phyloP scores from a whole-genome alignment of 2,888 invertebrate genomes.

The Beris morrisii region DNA sequence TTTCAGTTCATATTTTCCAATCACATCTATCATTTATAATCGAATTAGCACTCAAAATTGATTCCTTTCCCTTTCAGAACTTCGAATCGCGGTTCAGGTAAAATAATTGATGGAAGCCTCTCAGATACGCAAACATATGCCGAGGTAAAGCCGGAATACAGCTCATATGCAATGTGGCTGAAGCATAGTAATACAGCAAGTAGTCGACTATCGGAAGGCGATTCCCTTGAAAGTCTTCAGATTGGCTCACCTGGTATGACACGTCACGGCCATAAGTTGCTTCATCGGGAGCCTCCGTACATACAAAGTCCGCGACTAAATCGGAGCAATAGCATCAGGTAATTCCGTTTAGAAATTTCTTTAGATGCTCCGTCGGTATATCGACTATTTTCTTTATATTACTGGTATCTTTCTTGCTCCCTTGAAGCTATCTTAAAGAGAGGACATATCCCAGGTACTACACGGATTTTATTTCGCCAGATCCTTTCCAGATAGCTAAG shows the following conservation, averaged over 20 bases:
- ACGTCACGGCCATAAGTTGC: conserved; percentile 56
- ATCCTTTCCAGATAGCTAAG: conserved; percentile 2
- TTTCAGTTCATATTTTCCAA: no score
- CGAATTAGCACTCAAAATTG: conserved; percentile 4
- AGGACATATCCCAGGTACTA: conserved; percentile 30
- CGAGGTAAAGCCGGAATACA: conserved; percentile 74
- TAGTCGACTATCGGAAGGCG: conserved; percentile 83
- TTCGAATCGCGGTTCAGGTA: conserved; percentile 58
- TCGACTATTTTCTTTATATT: conserved; percentile 10
- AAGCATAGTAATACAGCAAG: conserved; percentile 83
- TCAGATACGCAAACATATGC: conserved; percentile 82
- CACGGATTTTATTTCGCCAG: conserved; percentile 1
- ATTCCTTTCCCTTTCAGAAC: conserved; percentile 48
- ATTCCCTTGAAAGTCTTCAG: conserved; percentile 81
- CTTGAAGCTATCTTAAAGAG: conserved; percentile 24
- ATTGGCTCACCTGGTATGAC: conserved; percentile 67
- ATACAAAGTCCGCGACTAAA: conserved; percentile 70
- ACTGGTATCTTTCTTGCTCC: conserved; percentile 8
- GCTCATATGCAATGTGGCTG: conserved; percentile 84
- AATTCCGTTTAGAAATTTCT: conserved; percentile 47
- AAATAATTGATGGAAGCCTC: conserved; percentile 77
- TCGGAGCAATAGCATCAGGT: conserved; percentile 93
- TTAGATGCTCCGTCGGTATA: conserved; percentile 4
- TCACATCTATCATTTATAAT: no score
- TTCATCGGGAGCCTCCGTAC: conserved; percentile 54